Conservation (phyloP, 2,113 vertebrate species). For the Crotalus horridus region DNA sequence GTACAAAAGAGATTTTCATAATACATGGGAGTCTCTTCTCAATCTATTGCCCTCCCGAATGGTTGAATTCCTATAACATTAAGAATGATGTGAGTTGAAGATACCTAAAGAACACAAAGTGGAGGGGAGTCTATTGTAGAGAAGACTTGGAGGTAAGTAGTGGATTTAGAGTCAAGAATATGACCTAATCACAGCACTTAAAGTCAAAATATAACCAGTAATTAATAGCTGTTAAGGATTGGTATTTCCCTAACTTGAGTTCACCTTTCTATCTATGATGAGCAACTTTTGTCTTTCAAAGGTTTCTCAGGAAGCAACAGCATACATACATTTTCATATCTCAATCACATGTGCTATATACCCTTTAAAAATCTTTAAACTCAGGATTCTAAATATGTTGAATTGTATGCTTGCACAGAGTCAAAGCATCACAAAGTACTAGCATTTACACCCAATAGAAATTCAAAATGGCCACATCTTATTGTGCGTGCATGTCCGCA, state of each 20-base stretch:
- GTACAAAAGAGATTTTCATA: neutral
- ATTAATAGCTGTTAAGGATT: neutral
- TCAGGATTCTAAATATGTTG: neutral
- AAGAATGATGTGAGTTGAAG: neutral
- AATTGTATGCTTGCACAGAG: neutral
- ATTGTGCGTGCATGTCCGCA: neutral
- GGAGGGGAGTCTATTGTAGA: neutral
- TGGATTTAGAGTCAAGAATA: neutral
- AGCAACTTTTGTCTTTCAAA: neutral
- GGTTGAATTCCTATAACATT: neutral
- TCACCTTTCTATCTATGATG: neutral
- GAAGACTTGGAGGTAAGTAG: neutral
- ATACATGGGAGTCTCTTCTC: neutral
- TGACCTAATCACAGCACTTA: neutral
- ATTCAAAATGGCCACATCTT: neutral
- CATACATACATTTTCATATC: neutral
- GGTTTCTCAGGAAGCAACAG: neutral
- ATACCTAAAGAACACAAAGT: neutral
- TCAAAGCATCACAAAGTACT: neutral
- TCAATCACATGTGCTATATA: neutral
- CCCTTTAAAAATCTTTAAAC: neutral
- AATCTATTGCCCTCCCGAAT: neutral
- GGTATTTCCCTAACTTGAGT: neutral
- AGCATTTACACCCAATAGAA: neutral
- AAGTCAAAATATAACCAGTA: neutral